Conservation (phyloP, 2,888 invertebrate species). For the Xestia sexstrigata region DNA sequence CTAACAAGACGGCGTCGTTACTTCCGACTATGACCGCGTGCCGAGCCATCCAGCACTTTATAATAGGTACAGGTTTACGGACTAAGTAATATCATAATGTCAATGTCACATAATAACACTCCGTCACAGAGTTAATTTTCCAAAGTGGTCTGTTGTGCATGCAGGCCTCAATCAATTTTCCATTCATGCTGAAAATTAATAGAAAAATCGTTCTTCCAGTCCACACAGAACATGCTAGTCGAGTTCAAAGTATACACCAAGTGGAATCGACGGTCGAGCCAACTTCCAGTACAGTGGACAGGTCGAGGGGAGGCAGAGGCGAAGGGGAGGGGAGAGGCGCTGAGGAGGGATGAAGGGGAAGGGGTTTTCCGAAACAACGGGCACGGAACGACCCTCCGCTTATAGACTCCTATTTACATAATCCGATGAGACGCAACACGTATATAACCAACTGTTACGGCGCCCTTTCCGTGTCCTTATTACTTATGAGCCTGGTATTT, state of each 20-base stretch:
- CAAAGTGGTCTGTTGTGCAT: neutral
- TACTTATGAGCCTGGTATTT: slow-evolving; percentile 53
- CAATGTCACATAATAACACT: neutral
- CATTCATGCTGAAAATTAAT: slow-evolving; percentile 22
- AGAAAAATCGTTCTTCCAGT: slow-evolving; percentile 27
- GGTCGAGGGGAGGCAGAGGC: slow-evolving; percentile 45
- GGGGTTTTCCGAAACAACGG: slow-evolving; percentile 83
- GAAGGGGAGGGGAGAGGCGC: slow-evolving; percentile 31
- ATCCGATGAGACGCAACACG: slow-evolving; percentile 68
- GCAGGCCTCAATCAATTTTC: slow-evolving; percentile 5
- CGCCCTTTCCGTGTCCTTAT: slow-evolving; percentile 58
- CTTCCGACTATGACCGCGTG: too few relatives aligned
- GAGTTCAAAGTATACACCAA: slow-evolving; percentile 55
- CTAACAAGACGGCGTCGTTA: neutral
- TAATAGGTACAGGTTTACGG: too few relatives aligned
- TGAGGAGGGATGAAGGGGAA: slow-evolving; percentile 48
- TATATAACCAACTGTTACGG: slow-evolving; percentile 60
- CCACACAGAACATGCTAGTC: slow-evolving; percentile 15
- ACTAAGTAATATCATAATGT: neutral
- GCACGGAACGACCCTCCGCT: slow-evolving; percentile 78
- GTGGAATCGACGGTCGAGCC: slow-evolving; percentile 49
- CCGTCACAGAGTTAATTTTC: neutral
- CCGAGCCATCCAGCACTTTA: too few relatives aligned
- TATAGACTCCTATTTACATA: slow-evolving; percentile 78
- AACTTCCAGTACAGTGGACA: slow-evolving; percentile 76